phyloP scores from a whole-genome alignment of 1,140 invertebrate genomes.

The Drosophila sulfurigaster region DNA sequence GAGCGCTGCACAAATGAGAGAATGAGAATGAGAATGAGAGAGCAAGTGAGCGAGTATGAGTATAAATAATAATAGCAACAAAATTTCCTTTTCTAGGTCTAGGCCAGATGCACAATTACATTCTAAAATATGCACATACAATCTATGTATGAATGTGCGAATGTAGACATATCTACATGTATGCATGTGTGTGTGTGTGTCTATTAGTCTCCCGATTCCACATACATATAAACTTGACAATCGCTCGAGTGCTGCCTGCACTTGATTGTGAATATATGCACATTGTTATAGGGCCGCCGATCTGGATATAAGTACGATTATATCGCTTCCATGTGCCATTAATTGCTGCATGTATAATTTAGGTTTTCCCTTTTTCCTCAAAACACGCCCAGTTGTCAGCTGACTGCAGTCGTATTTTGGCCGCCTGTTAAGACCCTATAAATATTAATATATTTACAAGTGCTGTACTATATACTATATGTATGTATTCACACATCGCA shows the following conservation, averaged over 20 bases:
- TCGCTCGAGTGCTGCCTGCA: constrained; percentile 43
- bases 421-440: constrained; percentile 43
- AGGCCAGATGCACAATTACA: constrained; percentile 85
- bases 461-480: constrained; percentile 6
- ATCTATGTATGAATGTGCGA: constrained; percentile 21
- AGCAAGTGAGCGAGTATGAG: constrained; percentile 50
- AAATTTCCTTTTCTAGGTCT: constrained; percentile 85
- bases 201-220: constrained; percentile 44
- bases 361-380: neutral
- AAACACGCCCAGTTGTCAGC: constrained; percentile 19
- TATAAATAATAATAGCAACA: constrained; percentile 82
- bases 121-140: constrained; percentile 83
- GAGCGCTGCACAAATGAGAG: constrained; percentile 22
- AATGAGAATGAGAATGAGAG: constrained; percentile 36
- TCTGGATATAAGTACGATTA: constrained; percentile 4
- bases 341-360: constrained; percentile 34
- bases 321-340: constrained; percentile 9
- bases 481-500: constrained; percentile 29
- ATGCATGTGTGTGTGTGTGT: neutral
- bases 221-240: constrained; percentile 37
- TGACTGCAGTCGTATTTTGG: constrained; percentile 49
- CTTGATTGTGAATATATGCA: constrained; percentile 26
- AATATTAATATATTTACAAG: constrained; percentile 57
- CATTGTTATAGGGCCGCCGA: constrained; percentile 15
- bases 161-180: constrained; percentile 13